These are phyloP conservation scores for Halichondria panicea DNA, from an alignment of 37 sponge, comb jelly and placozoan genomes.

Conservation along the genomic window DNA sequence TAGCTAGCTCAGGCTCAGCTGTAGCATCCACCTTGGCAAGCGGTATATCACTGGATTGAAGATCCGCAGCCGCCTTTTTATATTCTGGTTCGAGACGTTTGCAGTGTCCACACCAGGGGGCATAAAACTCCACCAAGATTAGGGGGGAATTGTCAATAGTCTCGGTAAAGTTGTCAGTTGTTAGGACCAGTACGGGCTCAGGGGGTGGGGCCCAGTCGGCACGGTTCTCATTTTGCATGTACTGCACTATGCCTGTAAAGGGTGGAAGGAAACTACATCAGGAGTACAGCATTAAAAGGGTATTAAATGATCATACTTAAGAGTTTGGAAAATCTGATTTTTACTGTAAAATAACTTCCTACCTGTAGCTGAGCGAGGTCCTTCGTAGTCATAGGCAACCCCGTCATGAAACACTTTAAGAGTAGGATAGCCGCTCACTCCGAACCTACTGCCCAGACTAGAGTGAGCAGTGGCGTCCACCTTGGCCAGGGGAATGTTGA, in stretches of 20 bases:
- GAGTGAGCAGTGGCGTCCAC: constrained; percentile 70
- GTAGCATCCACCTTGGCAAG: constrained; percentile 73
- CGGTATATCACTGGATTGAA: constrained; percentile 20
- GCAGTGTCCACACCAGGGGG: constrained; percentile 87
- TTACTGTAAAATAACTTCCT: neutral
- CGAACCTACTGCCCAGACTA: constrained; percentile 22
- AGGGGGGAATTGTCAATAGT: constrained; percentile 45
- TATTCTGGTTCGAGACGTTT: constrained; percentile 55
- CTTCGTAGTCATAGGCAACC: constrained; percentile 37
- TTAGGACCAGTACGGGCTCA: constrained; percentile 70
- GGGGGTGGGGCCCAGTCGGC: constrained; percentile 69
- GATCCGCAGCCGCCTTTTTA: constrained; percentile 45
- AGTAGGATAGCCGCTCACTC: constrained; percentile 12
- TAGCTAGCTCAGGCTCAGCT: constrained; percentile 53
- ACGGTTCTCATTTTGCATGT: constrained; percentile 48
- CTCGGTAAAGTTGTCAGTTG: constrained; percentile 65
- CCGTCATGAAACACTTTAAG: constrained; percentile 27
- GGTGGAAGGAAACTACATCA: neutral
- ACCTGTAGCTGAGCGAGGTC: constrained; percentile 26
- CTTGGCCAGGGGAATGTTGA: constrained; percentile 61
- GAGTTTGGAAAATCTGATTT: no score
- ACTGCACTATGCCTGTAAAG: constrained; percentile 32
- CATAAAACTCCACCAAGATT: constrained; percentile 89
- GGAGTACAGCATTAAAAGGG: neutral
- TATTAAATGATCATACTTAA: neutral